These are phyloP conservation scores for Drosophila sp. DNA, from an alignment of 1,140 invertebrate genomes.

Conservation along the genomic window DNA sequence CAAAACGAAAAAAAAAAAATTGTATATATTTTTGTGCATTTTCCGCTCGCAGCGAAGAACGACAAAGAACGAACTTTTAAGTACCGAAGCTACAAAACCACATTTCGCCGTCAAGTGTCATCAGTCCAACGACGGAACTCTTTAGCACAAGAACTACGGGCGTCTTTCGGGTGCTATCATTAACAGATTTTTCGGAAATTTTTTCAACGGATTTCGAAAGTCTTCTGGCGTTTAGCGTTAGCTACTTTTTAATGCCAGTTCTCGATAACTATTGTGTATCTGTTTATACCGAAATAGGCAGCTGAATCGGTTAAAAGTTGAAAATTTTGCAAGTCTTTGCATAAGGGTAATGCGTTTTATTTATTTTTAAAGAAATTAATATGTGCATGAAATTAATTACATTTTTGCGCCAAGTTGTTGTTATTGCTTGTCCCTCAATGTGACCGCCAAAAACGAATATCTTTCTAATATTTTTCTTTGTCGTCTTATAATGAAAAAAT, in stretches of 20 bases:
- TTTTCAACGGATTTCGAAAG: background rate
- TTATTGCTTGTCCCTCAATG: slow-evolving; percentile 37
- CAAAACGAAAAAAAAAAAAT: slow-evolving; percentile 54
- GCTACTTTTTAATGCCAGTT: slow-evolving; percentile 57
- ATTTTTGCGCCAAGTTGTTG: slow-evolving; percentile 26
- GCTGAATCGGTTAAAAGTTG: slow-evolving; percentile 36
- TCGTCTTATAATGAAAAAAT: no score
- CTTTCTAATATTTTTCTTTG: background rate
- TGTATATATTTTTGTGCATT: slow-evolving; percentile 37
- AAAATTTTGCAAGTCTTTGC: background rate
- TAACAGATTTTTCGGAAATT: slow-evolving; percentile 14
- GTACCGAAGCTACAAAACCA: slow-evolving; percentile 61
- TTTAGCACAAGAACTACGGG: slow-evolving; percentile 49
- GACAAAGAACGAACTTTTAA: slow-evolving; percentile 20
- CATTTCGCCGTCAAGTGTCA: slow-evolving; percentile 45
- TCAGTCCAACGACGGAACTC: slow-evolving; percentile 67
- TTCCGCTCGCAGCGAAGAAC: slow-evolving; percentile 21
- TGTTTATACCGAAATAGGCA: slow-evolving; percentile 48
- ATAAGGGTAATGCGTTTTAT: slow-evolving; percentile 45
- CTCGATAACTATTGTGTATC: slow-evolving; percentile 42
- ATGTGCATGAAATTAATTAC: slow-evolving; percentile 30
- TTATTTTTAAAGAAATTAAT: slow-evolving; percentile 26
- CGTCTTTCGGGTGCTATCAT: slow-evolving; percentile 51
- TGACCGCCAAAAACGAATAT: slow-evolving; percentile 38
- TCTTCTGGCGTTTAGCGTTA: background rate